Conservation (phyloP, 1,140 invertebrate genomes). For the Neodiprion fabricii region DNA sequence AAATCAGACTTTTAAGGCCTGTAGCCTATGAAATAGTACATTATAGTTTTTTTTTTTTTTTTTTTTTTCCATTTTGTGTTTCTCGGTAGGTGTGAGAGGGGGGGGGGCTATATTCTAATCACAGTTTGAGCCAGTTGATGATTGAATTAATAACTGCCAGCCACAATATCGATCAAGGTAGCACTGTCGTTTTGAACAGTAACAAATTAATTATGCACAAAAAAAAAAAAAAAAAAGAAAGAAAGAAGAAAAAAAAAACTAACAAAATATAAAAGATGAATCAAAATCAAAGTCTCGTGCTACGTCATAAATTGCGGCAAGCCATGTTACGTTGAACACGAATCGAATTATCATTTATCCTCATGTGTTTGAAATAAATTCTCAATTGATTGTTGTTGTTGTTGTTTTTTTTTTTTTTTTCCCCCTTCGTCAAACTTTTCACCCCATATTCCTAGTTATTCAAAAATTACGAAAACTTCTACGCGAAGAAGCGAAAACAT, state of each 20-base stretch:
- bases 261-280: constrained; percentile 21
- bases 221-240: constrained; percentile 14
- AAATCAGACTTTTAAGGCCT: constrained; percentile 63
- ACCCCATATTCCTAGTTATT: no score
- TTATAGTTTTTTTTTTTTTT: constrained; percentile 38
- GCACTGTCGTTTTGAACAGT: constrained; percentile 18
- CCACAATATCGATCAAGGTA: constrained; percentile 29
- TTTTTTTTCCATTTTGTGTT: constrained; percentile 14
- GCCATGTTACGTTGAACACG: no score
- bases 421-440: no score
- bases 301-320: no score
- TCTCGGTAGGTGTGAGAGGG: constrained; percentile 29
- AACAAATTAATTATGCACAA: constrained; percentile 18
- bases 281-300: constrained; percentile 15
- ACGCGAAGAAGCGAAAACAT: no score
- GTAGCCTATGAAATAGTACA: constrained; percentile 50
- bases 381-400: background rate
- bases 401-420: background rate
- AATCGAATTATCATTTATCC: no score
- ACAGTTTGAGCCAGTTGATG: constrained; percentile 34
- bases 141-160: constrained; percentile 36
- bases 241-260: constrained; percentile 21
- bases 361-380: no score
- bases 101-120: constrained; percentile 45
- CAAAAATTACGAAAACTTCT: no score